Evolutionary conservation across 2,888 invertebrate genomes (phyloP), one percentile per base, ranked within the genome.

Genomic region (Podotricha telesiphe): DNA sequence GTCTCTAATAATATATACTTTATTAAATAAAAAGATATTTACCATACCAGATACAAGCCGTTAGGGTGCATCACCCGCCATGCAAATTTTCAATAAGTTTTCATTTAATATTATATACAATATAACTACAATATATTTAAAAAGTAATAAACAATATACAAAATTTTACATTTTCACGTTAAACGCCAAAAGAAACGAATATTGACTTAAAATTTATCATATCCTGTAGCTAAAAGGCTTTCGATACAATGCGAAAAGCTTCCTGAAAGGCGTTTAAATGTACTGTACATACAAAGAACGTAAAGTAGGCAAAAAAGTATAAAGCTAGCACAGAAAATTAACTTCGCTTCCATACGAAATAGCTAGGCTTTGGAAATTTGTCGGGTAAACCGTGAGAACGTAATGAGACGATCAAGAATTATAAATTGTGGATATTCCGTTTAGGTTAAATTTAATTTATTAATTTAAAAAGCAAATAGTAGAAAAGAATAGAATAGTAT

Each of bases 311-410:
- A 69, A 71, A 71, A 71, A 56, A 56, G 68, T 68, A 68, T 62
- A 13, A 53, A 62, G 61, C 47, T 20, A 62, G 61, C 61, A 20
- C 47, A 53, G 64, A 75, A 80, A 84, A 83, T 81, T 82, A 81
- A 81, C 80, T 81, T 76, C 73, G 73, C 80, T 80, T 58, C 78
- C 80, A 78, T 65, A 48, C 70, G 75, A 75, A 80, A 80, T 77
- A 77, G 77, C 79, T 78, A 81, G 79, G 78, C 81, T 82, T 80
- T 80, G 76, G 77, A 73, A 82, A 82, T 84, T 86, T 81, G 79
- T 80, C 79, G 78, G 78, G 78, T 75, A 82, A 81, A 82, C 80
- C 77, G 75, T 75, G 73, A 75, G 77, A 78, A 75, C 77, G 79
- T 83, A 84, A 85, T 82, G 80, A 84, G 79, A 58, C 22, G 51